Conservation (phyloP, 1,140 invertebrate species). For the Scaptodrosophila lebanonensis region DNA sequence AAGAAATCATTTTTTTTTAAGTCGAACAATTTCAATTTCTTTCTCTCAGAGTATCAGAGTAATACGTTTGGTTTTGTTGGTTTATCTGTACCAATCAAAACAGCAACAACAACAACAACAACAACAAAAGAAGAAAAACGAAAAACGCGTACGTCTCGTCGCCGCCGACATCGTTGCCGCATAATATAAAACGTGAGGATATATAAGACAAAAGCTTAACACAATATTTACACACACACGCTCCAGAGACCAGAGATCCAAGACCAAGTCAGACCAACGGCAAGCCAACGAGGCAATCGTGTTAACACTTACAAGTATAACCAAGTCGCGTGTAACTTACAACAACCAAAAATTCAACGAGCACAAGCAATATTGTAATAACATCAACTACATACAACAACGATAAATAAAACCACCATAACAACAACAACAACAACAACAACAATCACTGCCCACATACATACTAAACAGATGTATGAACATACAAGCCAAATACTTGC, state of each 20-base stretch:
- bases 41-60: too few species aligned
- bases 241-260: too few species aligned
- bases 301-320: too few species aligned
- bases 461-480: not conserved
- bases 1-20: too few species aligned
- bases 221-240: not conserved
- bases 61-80: too few species aligned
- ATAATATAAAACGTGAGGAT: slow-evolving; percentile 34
- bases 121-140: slow-evolving; percentile 19
- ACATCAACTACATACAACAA: slow-evolving; percentile 3
- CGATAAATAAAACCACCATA: slow-evolving; percentile 1
- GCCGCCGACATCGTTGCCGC: slow-evolving; percentile 15
- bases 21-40: too few species aligned
- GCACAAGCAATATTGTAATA: slow-evolving; percentile 17
- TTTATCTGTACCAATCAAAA: slow-evolving; percentile 15
- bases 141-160: slow-evolving; percentile 22
- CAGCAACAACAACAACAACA: slow-evolving; percentile 3
- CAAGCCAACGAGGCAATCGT: too few species aligned
- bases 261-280: too few species aligned
- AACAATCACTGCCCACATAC: not conserved
- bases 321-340: too few species aligned
- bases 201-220: slow-evolving; percentile 6
- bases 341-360: too few species aligned
- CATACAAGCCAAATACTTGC: slow-evolving; percentile 19
- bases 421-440: slow-evolving; percentile 1